These are phyloP conservation scores for Neopipo cinnamomea DNA, from an alignment of 2,113 vertebrate species.

Conservation along the genomic window DNA sequence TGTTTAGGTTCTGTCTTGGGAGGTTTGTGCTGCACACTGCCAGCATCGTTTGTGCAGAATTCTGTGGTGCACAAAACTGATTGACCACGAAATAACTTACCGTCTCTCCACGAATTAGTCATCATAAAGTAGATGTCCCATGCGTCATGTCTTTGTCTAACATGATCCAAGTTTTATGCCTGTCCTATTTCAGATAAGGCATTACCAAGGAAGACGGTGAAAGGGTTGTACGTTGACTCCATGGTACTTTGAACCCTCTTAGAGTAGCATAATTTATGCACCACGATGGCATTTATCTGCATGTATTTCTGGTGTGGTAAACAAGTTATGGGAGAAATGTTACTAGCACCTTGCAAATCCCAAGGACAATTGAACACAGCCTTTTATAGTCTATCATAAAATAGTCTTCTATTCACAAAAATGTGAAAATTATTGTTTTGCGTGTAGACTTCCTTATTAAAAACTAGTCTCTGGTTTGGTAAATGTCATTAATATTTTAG, in stretches of 20 bases:
- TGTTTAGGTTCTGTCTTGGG: neutral
- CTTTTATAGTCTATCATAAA: conserved; percentile 20
- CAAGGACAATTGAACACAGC: neutral
- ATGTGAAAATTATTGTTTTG: conserved; percentile 33
- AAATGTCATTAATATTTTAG: conserved; percentile 52
- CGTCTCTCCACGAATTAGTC: neutral
- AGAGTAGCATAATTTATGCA: neutral
- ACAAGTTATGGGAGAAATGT: neutral
- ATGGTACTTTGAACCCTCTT: neutral
- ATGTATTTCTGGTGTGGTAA: conserved; percentile 11
- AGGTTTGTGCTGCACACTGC: neutral
- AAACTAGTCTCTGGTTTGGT: conserved; percentile 1
- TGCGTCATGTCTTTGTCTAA: neutral
- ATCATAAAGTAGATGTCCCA: neutral
- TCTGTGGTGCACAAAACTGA: neutral
- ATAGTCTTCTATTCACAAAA: conserved; percentile 22
- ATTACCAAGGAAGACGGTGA: neutral
- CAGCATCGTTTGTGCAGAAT: accelerated
- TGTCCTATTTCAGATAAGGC: neutral
- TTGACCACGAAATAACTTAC: neutral
- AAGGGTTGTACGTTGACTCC: neutral
- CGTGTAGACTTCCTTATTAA: conserved; percentile 16
- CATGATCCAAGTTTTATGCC: neutral
- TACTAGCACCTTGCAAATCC: conserved; percentile 7
- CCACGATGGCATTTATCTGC: conserved; percentile 33